A percentile compares a stretch with the other conserved stretches of the same genome.
Evolutionary conservation across 1,140 invertebrate species (phyloP).

Genomic region (Bombus difficillimus): DNA sequence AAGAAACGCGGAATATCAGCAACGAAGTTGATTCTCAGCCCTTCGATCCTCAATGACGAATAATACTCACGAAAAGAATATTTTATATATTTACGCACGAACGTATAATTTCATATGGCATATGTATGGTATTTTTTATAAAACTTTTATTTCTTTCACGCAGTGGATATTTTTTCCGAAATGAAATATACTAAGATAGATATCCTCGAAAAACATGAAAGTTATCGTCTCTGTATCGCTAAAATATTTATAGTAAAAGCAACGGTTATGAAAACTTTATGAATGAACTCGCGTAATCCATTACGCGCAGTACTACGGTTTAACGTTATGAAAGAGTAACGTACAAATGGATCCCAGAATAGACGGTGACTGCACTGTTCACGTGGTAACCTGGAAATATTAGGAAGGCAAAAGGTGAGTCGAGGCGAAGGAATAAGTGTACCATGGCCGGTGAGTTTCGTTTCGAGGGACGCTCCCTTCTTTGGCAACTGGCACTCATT

Average conservation of each 20-base stretch:
- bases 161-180: no score
- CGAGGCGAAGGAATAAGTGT: slow-evolving; percentile 73
- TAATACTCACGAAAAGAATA: no score
- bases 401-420: slow-evolving; percentile 26
- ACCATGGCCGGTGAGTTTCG: slow-evolving; percentile 77
- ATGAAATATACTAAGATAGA: no score
- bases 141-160: background rate
- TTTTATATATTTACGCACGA: no score
- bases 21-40: no score
- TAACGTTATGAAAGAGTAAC: background rate
- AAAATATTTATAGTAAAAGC: background rate
- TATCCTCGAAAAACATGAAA: background rate
- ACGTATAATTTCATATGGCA: no score
- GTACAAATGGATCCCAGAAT: background rate
- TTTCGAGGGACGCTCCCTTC: slow-evolving; percentile 71
- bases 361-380: background rate
- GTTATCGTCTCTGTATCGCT: background rate
- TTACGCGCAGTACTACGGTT: background rate
- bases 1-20: no score
- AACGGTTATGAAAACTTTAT: background rate
- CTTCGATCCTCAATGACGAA: no score
- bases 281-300: background rate
- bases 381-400: slow-evolving; percentile 25
- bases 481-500: slow-evolving; percentile 69
- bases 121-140: background rate